These are phyloP conservation scores for Trissolcus brochymenae DNA, from an alignment of 2,888 invertebrate genomes.

Conservation along the genomic window DNA sequence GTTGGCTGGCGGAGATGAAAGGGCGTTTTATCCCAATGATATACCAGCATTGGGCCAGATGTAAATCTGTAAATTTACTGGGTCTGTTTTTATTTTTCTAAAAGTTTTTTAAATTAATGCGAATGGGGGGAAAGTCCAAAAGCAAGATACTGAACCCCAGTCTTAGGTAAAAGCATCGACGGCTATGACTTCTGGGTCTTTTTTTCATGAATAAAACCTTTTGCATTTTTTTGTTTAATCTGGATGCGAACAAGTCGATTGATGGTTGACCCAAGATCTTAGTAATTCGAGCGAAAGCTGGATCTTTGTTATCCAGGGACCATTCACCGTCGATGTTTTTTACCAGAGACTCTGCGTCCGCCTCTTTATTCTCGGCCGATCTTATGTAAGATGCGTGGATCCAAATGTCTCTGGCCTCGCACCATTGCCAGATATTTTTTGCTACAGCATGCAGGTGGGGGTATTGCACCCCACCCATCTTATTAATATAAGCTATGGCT, in stretches of 20 bases:
- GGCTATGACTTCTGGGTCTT: background rate
- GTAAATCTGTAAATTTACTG: too few species aligned
- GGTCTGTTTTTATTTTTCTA: background rate
- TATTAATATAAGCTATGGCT: slow-evolving; percentile 5
- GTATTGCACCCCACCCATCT: slow-evolving; percentile 2
- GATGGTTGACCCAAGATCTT: background rate
- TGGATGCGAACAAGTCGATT: background rate
- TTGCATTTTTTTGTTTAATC: background rate
- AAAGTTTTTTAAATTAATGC: background rate
- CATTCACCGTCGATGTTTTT: slow-evolving; percentile 8
- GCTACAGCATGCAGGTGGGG: slow-evolving; percentile 2
- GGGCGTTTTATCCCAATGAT: too few species aligned
- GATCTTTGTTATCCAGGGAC: background rate
- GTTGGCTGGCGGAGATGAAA: too few species aligned
- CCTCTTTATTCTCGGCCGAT: background rate
- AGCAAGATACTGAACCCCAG: background rate
- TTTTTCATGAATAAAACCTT: background rate
- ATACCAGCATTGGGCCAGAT: too few species aligned
- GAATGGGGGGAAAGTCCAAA: background rate
- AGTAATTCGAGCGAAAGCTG: background rate
- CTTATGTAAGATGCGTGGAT: slow-evolving; percentile 3
- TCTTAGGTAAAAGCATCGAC: slow-evolving; percentile 1
- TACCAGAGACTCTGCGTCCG: slow-evolving; percentile 3
- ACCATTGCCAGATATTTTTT: slow-evolving; percentile 6
- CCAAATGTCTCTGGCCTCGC: slow-evolving; percentile 4